Conservation (phyloP, 2,113 vertebrate genomes). For the Marcusenius ussheri region DNA sequence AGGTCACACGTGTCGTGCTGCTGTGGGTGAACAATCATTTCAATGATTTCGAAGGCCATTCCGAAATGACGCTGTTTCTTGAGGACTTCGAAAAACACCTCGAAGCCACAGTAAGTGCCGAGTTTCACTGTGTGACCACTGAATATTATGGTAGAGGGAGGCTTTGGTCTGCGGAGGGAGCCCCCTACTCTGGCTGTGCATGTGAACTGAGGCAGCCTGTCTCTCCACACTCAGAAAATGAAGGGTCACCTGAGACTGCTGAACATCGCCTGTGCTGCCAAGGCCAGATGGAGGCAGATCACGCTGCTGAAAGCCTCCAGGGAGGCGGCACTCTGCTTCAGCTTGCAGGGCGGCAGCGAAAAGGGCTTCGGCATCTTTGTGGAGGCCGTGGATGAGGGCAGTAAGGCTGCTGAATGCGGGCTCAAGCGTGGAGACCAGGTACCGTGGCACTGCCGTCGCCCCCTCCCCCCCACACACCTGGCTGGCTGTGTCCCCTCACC, state of each 20-base stretch:
- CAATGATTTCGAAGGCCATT: slow-evolving; percentile 93
- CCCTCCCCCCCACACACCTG: not conserved
- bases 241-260: slow-evolving; percentile 88
- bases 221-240: slow-evolving; percentile 73
- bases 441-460: not conserved
- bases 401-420: slow-evolving; percentile 81
- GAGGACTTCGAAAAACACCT: slow-evolving; percentile 90
- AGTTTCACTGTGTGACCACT: not conserved
- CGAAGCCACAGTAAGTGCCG: slow-evolving; percentile 71
- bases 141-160: not conserved
- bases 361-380: slow-evolving; percentile 88
- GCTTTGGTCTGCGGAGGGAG: too few relatives aligned
- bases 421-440: slow-evolving; percentile 95
- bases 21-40: slow-evolving; percentile 98
- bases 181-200: not conserved
- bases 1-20: slow-evolving; percentile 90
- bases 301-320: slow-evolving; percentile 81
- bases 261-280: slow-evolving; percentile 93
- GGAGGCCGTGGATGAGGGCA: slow-evolving; percentile 73
- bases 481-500: not conserved
- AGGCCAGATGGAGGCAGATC: slow-evolving; percentile 89
- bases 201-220: not conserved
- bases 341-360: slow-evolving; percentile 81
- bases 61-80: slow-evolving; percentile 85
- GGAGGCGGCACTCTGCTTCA: slow-evolving; percentile 80